Base-by-base conservation (phyloP, 2,797 vertebrate genomes). In the Sebastes umbrosus region DNA sequence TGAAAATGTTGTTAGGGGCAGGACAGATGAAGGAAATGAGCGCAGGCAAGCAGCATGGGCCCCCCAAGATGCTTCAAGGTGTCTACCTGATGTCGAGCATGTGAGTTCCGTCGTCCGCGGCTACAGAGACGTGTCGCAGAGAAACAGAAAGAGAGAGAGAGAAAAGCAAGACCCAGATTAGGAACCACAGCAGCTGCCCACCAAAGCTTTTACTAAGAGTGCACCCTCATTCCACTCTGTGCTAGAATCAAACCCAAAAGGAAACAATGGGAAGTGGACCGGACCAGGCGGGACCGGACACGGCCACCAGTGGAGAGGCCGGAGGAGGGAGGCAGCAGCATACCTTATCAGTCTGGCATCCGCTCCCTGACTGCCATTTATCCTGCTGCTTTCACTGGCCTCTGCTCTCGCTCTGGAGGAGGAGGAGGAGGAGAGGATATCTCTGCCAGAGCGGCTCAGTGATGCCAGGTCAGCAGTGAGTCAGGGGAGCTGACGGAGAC, bases 51-150 rank as follows among this genome's bases (percentile, higher is more conserved):
- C 82, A 87, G 83, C 70, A 80, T 52, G 69, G 75, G 63, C 73
- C 90, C 69, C 85, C 85, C 62, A 73, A 82, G 77, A 70, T 14
- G 83, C 84, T 85, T 90, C 73, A 77, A 82, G 73, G 77, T 80
- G 94, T 91, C 91, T 99, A 99, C 98, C 98, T 99, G 98, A 93
- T 99, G 97, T 95, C 98, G 97, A 8, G 97, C 93, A 93, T 99
- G 98, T 87, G 98, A 99, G 94, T 99, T 99, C 96, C 98, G 96
- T 96, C 98, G 97, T 98, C 98, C 98, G 83, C 98, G 97, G 96
- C 98, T 99, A 97, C 93, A 90, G 75, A 89, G 77, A 95, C 95
- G 94, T 93, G 92, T 94, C 89, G 94, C 94, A 93, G 32, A 82
- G 70, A 85, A 80, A 92, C 16, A 76, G 66, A 87, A 24, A 88